Conservation (phyloP, 2,888 invertebrate genomes). For the Drosophila yooni region DNA sequence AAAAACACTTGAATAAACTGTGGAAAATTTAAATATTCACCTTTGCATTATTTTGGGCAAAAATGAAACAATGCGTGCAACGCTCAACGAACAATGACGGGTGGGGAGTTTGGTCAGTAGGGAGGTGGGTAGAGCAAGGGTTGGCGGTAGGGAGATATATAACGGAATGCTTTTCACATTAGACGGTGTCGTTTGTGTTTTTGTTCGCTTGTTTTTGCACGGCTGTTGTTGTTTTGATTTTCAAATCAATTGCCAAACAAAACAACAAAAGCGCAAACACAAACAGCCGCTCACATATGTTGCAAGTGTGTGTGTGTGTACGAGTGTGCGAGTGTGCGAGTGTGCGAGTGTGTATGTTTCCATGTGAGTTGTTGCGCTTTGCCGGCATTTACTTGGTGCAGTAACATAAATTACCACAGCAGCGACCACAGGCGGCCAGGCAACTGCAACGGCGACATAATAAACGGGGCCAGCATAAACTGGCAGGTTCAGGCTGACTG, state of each 20-base stretch:
- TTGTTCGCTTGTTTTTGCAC: slow-evolving; percentile 20
- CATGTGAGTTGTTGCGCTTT: slow-evolving; percentile 58
- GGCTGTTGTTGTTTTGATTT: slow-evolving; percentile 62
- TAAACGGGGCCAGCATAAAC: slow-evolving; percentile 40
- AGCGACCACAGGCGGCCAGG: slow-evolving; percentile 63
- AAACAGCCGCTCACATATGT: slow-evolving; percentile 33
- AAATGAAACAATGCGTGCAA: slow-evolving; percentile 56
- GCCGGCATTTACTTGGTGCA: slow-evolving; percentile 78
- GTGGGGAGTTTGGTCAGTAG: background rate
- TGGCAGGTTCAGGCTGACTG: slow-evolving; percentile 4
- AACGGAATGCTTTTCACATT: slow-evolving; percentile 62
- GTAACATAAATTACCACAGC: slow-evolving; percentile 76
- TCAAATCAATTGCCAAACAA: slow-evolving; percentile 74
- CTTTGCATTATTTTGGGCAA: slow-evolving; percentile 66
- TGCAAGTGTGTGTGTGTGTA: background rate
- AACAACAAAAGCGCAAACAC: slow-evolving; percentile 77
- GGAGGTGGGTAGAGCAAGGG: background rate
- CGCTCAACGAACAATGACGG: slow-evolving; percentile 11
- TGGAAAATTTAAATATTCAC: slow-evolving; percentile 67
- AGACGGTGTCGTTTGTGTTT: slow-evolving; percentile 37
- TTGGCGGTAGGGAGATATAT: background rate
- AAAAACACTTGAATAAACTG: slow-evolving; percentile 35
- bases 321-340: background rate
- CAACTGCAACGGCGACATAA: slow-evolving; percentile 40
- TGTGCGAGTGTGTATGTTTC: slow-evolving; percentile 1